Evolutionary conservation across 2,797 vertebrate genomes (phyloP), one percentile per base, ranked within the genome.

Genomic region (Spheniscus humboldti): DNA sequence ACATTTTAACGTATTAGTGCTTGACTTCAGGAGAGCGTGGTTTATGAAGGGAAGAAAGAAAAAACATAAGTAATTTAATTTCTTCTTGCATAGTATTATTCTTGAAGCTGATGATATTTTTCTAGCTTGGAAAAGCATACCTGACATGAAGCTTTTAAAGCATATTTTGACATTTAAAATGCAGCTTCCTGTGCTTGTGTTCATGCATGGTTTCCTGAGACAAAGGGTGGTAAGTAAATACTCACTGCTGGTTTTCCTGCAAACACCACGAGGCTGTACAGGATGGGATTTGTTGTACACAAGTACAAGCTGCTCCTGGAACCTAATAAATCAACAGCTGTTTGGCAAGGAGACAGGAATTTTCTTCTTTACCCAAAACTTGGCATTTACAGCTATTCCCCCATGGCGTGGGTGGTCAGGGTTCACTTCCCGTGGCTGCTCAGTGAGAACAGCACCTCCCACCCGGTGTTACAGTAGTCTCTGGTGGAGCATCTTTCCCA

Each of bases 171-270:
- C 55, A 94, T 94, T 91, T 84, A 88, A 91, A 86, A 88, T 43
- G 15, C 76, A 90, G 67, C 79, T 95, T 92, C 82, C 92, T 24
- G 22, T 67, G 76, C 52, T 73, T 90, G 59, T 17, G 11, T 75
- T 91, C 66, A 63, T 19, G 89, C 43, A 22, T 50, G 79, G n/a
- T 31, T 96, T 97, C 92, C 91, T 92, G 93, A 95, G 74, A 63
- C 7, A 5, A 78, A 86, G 77, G 57, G 25, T 47, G 23, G 28
- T n/a, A 77, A 94, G 56, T 53, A 94, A 91, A 94, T 50, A 89
- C 27, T 68, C 47, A 19, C 60, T 33, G 48, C 68, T 84, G 71
- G 25, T 35, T 78, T 86, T 88, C 78, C 92, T 96, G 85, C 6
- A 0, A 62, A 45, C 35, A 48, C 63, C 31, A 45, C 0, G 4